Conservation (phyloP, 2,113 vertebrate genomes). For the Ochotona curzoniae region DNA sequence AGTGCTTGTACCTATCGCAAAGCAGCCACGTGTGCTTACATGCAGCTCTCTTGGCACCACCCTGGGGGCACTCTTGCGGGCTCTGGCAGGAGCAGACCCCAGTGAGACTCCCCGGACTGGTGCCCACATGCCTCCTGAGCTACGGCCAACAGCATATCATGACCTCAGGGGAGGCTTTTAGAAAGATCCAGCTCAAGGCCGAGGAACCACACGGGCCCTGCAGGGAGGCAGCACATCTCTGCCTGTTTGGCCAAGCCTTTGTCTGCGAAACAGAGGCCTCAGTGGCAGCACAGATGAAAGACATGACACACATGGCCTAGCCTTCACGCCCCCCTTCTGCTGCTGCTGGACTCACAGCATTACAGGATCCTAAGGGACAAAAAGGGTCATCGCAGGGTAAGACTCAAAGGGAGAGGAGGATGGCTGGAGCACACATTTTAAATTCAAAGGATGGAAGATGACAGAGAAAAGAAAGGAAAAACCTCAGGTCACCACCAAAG, state of each 20-base stretch:
- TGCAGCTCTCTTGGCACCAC: not conserved
- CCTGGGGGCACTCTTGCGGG: not conserved
- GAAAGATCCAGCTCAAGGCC: not conserved
- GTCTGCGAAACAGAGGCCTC: not conserved
- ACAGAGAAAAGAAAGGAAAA: slow-evolving; percentile 17
- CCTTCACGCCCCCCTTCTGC: not conserved
- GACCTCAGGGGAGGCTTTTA: not conserved
- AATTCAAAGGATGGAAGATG: slow-evolving; percentile 12
- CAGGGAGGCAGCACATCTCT: not conserved
- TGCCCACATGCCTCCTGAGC: not conserved
- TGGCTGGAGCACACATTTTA: not conserved
- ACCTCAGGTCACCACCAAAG: not conserved
- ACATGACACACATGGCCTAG: not conserved
- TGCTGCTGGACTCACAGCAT: slow-evolving; percentile 20
- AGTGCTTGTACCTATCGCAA: too few species aligned
- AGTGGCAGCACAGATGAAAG: not conserved
- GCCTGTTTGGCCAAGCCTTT: not conserved
- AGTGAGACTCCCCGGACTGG: not conserved
- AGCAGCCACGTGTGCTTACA: too few species aligned
- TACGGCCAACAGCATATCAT: not conserved
- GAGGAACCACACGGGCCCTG: rapidly evolving
- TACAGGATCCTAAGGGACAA: not conserved
- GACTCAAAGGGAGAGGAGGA: slow-evolving; percentile 20
- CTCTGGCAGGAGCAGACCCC: not conserved
- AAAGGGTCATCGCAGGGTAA: not conserved